Conservation (phyloP, 2,797 vertebrate genomes). For the Eospalax fontanierii region DNA sequence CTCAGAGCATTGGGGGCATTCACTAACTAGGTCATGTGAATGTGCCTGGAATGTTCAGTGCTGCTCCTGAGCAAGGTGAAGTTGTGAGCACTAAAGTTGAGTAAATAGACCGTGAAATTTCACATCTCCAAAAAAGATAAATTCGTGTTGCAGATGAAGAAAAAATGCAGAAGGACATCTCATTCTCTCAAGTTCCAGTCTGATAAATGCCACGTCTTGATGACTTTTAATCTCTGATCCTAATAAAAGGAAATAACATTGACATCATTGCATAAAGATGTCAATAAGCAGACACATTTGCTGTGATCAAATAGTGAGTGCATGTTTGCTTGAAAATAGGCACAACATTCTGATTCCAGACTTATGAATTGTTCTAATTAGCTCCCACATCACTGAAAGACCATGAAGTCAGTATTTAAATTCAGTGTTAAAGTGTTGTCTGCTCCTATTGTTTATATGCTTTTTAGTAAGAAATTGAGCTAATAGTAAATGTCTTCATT, state of each 20-base stretch:
- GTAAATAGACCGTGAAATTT: slow-evolving; percentile 69
- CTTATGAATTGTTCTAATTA: not conserved
- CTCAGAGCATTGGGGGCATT: slow-evolving; percentile 2
- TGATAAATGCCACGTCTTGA: slow-evolving; percentile 11
- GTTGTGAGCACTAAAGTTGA: slow-evolving; percentile 17
- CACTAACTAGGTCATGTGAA: slow-evolving; percentile 67
- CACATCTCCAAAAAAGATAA: slow-evolving; percentile 46
- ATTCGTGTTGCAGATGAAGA: not conserved
- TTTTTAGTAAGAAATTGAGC: not conserved
- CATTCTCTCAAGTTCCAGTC: not conserved
- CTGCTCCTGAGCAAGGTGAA: not conserved
- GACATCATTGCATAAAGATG: slow-evolving; percentile 16
- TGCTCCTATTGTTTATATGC: slow-evolving; percentile 21
- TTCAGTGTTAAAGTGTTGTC: not conserved
- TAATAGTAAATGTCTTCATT: not conserved
- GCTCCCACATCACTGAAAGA: not conserved
- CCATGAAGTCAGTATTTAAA: not conserved
- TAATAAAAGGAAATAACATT: not conserved
- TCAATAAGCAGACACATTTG: not conserved
- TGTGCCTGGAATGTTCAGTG: slow-evolving; percentile 69
- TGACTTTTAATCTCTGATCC: slow-evolving; percentile 21
- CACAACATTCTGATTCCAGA: not conserved
- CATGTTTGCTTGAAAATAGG: not conserved
- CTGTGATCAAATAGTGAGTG: not conserved
- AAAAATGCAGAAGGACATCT: slow-evolving; percentile 10